These are phyloP conservation scores for Alethe diademata DNA, from an alignment of 2,113 vertebrate genomes.

Conservation along the genomic window DNA sequence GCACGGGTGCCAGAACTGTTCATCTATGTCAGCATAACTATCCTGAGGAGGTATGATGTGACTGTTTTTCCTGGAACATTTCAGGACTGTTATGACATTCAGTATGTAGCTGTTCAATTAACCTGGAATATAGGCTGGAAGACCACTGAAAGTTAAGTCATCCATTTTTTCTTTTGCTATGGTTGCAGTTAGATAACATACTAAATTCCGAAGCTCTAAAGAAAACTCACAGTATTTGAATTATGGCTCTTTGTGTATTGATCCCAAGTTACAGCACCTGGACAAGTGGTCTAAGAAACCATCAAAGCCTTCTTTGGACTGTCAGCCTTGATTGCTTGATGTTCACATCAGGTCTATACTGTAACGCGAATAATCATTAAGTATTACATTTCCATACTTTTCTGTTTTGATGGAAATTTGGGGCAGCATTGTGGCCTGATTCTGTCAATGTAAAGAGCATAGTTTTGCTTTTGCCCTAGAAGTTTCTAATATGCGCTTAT, in stretches of 20 bases:
- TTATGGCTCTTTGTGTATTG: not conserved
- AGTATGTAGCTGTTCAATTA: not conserved
- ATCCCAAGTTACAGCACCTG: not conserved
- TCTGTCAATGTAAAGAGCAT: conserved; percentile 12
- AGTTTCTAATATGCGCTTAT: conserved; percentile 11
- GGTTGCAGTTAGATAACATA: not conserved
- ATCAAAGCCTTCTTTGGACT: not conserved
- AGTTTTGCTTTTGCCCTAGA: conserved; percentile 17
- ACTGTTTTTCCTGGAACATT: not conserved
- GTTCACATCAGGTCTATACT: not conserved
- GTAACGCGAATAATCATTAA: not conserved
- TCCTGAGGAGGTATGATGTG: not conserved
- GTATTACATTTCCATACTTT: not conserved
- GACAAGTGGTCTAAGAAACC: not conserved
- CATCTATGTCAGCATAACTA: not conserved
- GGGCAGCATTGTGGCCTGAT: not conserved
- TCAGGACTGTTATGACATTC: not conserved
- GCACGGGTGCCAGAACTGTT: not conserved
- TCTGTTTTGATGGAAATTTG: conserved; percentile 4
- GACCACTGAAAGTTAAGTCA: not conserved
- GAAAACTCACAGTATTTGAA: not conserved
- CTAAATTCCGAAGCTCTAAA: not conserved
- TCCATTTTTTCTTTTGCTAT: not conserved
- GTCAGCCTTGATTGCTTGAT: not conserved
- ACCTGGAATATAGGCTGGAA: not conserved